Percentiles rank a stretch among this genome's conserved stretches.
These are phyloP conservation scores for Dolichopus griseipennis DNA, from an alignment of 2,888 invertebrate genomes.

Conservation along the genomic window DNA sequence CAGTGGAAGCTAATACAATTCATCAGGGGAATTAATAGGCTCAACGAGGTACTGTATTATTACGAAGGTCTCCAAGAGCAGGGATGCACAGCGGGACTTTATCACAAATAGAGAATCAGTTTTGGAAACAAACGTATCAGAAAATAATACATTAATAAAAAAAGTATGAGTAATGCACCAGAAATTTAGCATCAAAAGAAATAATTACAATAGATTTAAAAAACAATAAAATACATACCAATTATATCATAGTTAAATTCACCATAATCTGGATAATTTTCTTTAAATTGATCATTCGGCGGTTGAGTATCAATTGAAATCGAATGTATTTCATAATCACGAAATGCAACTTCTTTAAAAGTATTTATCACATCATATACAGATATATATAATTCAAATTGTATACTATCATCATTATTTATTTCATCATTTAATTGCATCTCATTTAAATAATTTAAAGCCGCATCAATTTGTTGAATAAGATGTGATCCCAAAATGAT, in stretches of 20 bases:
- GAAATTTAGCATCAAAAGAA: too few relatives aligned
- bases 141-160: too few relatives aligned
- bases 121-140: too few relatives aligned
- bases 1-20: too few relatives aligned
- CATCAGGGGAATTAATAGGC: too few relatives aligned
- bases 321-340: background rate
- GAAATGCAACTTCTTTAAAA: background rate
- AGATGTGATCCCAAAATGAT: background rate
- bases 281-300: constrained; percentile 13
- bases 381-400: background rate
- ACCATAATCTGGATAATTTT: constrained; percentile 21
- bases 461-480: background rate
- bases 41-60: too few relatives aligned
- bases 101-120: too few relatives aligned
- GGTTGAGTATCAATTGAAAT: background rate
- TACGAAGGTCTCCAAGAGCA: too few relatives aligned
- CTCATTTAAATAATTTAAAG: background rate
- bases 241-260: constrained; percentile 16
- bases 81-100: too few relatives aligned
- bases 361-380: background rate
- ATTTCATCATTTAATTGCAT: background rate
- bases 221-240: background rate
- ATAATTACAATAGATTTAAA: too few relatives aligned
- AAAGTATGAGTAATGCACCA: too few relatives aligned
- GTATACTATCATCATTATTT: background rate